Evolutionary conservation across 2,113 vertebrate species (phyloP), one percentile per base, ranked within the genome.

Genomic region (Paradoxurus hermaphroditus): DNA sequence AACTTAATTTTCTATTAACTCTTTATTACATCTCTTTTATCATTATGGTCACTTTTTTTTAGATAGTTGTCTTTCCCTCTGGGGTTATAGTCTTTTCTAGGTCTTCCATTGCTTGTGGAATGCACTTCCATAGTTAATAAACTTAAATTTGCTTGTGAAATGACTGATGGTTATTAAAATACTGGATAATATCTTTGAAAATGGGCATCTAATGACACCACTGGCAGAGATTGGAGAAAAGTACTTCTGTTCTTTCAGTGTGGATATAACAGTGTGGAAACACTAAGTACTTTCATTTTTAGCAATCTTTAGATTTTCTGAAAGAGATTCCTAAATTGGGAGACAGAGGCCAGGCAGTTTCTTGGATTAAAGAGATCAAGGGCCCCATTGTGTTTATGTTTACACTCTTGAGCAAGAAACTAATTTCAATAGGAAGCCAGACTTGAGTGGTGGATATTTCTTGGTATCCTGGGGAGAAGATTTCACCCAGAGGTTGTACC

Each of bases 341-440:
- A 95, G 19, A 90, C 6, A 90, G 73, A 29, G 16, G 65, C 53
- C 46, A 97, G 53, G 83, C 46, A 79, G 53, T 12, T 85, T 95
- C 91, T 95, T 89, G 39, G 34, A 85, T 97, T 94, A 77, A 93
- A 96, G 79, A 85, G 41, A 90, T 94, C 85, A 91, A 95, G 39
- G 34, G 27, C 18, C 83, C 31, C 31, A 46, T 84, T 94, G 56
- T 87, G 13, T 90, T 90, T 90, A 56, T 94, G 36, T 95, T 97
- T 97, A 87, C 16, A 97, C 53, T 70, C 7, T 96, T 88, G 15
- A 95, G 70, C 36, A 83, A 95, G 41, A 59, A 90, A 65, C 29
- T 95, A 67, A 90, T 92, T 84, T 90, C 31, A 97, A 65, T 85
- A 84, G 16, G 19, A 96, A 91, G 34, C 18, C 95, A 94, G 77